phyloP scores from a whole-genome alignment of 2,797 vertebrate species.

The Sebastes variabilis region DNA sequence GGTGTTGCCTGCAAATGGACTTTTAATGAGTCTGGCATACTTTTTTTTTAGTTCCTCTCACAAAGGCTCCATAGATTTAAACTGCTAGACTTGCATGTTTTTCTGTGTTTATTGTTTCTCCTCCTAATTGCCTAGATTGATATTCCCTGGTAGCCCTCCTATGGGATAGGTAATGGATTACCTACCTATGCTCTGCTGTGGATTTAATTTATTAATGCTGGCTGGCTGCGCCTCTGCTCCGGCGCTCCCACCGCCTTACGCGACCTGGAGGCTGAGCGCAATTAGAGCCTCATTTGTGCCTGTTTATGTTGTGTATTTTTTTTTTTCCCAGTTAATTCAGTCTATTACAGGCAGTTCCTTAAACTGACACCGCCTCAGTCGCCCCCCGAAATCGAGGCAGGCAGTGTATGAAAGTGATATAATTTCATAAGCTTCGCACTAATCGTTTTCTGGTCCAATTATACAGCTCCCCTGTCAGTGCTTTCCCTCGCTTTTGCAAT shows the following conservation, averaged over 20 bases:
- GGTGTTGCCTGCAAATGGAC: constrained; percentile 75
- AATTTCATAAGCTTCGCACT: constrained; percentile 65
- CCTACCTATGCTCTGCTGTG: constrained; percentile 67
- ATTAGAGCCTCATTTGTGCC: constrained; percentile 71
- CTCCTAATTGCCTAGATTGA: constrained; percentile 73
- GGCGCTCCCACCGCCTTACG: constrained; percentile 28
- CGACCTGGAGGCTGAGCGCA: constrained; percentile 70
- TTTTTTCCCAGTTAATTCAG: constrained; percentile 38
- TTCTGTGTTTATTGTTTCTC: constrained; percentile 58
- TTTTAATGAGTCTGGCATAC: constrained; percentile 73
- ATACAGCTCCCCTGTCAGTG: constrained; percentile 64
- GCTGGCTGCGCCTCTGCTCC: constrained; percentile 50
- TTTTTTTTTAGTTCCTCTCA: constrained; percentile 32
- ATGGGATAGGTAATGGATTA: constrained; percentile 75
- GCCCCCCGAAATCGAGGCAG: constrained; percentile 38
- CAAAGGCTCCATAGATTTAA: constrained; percentile 47
- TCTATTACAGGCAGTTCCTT: constrained; percentile 50
- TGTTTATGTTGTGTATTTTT: constrained; percentile 45
- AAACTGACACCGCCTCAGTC: constrained; percentile 31
- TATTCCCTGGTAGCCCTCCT: constrained; percentile 69
- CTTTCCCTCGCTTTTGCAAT: constrained; percentile 65
- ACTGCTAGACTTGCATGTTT: constrained; percentile 62
- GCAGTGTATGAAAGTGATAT: constrained; percentile 61
- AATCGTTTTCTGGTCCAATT: constrained; percentile 67
- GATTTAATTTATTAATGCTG: constrained; percentile 76